Conservation (phyloP, 2,888 invertebrate genomes). For the Archips xylosteana region DNA sequence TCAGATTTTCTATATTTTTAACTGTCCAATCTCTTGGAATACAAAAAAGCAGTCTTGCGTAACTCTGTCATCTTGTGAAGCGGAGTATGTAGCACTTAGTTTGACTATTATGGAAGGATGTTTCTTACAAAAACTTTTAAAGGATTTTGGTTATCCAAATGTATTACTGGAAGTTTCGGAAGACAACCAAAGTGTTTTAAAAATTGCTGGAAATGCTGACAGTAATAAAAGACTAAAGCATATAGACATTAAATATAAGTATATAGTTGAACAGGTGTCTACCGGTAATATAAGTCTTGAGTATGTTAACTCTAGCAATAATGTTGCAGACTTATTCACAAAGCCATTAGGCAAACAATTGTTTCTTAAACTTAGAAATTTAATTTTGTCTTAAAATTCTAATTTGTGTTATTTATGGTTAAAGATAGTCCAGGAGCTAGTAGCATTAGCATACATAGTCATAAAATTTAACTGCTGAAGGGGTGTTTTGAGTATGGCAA, state of each 20-base stretch:
- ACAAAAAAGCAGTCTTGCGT: no score
- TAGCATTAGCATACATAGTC: no score
- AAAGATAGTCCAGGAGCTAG: no score
- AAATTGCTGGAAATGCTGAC: slow-evolving; percentile 15
- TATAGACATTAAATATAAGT: slow-evolving; percentile 34
- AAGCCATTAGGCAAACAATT: slow-evolving; percentile 32
- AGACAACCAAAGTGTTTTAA: slow-evolving; percentile 32
- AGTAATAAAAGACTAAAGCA: slow-evolving; percentile 30
- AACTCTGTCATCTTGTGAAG: slow-evolving; percentile 7
- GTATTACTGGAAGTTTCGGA: slow-evolving; percentile 6
- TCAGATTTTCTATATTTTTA: slow-evolving; percentile 32
- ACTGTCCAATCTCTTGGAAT: slow-evolving; percentile 25
- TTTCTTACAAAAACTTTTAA: not conserved
- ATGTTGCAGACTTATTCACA: slow-evolving; percentile 41
- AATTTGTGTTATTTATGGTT: no score
- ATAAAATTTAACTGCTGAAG: no score
- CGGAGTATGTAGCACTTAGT: slow-evolving; percentile 3
- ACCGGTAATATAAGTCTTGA: slow-evolving; percentile 17
- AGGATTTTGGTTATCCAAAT: slow-evolving; percentile 2
- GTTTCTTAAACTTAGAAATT: slow-evolving; percentile 26
- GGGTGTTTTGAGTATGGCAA: not conserved
- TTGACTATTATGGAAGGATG: slow-evolving; percentile 2
- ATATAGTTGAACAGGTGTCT: slow-evolving; percentile 23
- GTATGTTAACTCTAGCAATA: slow-evolving; percentile 26
- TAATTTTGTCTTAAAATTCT: no score